These are phyloP conservation scores for Myiozetetes cayanensis DNA, from an alignment of 2,113 vertebrate species.

Conservation along the genomic window DNA sequence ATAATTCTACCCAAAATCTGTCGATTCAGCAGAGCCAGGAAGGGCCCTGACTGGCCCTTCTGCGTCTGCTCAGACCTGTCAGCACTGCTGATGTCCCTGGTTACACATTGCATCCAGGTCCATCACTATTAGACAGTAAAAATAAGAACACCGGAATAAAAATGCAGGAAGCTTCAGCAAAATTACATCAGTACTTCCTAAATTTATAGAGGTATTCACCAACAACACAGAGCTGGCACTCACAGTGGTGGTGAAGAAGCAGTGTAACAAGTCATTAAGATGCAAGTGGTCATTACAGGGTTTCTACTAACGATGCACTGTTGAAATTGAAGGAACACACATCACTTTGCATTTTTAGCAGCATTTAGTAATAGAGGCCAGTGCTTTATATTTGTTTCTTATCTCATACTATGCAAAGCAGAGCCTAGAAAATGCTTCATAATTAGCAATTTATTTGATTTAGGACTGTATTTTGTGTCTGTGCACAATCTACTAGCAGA, in stretches of 20 bases:
- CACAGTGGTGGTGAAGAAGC: neutral
- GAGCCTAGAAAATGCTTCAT: neutral
- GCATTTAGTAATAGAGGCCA: neutral
- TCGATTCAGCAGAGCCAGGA: slow-evolving; percentile 12
- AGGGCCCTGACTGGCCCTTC: neutral
- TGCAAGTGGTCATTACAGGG: neutral
- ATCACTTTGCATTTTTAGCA: neutral
- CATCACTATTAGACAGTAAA: neutral
- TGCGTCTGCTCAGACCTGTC: neutral
- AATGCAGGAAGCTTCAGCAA: neutral
- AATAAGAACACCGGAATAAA: neutral
- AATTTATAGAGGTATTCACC: neutral
- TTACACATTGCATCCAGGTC: neutral
- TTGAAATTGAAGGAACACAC: neutral
- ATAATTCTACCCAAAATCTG: slow-evolving; percentile 14
- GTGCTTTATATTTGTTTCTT: neutral
- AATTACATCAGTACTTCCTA: neutral
- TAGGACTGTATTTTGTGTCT: neutral
- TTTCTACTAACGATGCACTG: neutral
- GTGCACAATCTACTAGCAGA: neutral
- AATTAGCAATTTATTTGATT: neutral
- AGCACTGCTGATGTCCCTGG: neutral
- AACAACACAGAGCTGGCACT: neutral
- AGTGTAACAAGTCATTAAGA: neutral
- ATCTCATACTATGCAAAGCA: neutral